Conservation (phyloP, 2,113 vertebrate species). For the Halichoeres trimaculatus region DNA sequence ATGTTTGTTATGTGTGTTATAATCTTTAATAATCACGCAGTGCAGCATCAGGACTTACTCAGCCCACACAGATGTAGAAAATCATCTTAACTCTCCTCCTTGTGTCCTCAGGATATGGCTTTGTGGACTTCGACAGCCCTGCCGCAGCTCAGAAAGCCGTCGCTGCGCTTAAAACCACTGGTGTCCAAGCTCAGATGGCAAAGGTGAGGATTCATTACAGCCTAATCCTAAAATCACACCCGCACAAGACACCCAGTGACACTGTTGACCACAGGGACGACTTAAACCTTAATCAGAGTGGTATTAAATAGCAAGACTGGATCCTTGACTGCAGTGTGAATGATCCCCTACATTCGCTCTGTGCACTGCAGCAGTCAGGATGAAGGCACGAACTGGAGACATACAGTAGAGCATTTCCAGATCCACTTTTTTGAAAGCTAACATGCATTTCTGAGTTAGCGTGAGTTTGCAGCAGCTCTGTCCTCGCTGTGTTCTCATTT, state of each 20-base stretch:
- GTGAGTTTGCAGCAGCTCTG: not conserved
- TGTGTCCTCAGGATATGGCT: slow-evolving; percentile 92
- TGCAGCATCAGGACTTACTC: not conserved
- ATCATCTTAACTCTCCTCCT: slow-evolving; percentile 40
- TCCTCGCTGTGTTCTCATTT: not conserved
- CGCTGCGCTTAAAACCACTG: slow-evolving; percentile 92
- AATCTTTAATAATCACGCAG: not conserved
- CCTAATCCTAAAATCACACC: slow-evolving; percentile 57
- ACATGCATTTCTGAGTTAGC: not conserved
- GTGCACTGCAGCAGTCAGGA: slow-evolving; percentile 12
- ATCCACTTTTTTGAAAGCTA: no score
- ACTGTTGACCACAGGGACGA: slow-evolving; percentile 19
- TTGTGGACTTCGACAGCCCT: slow-evolving; percentile 98
- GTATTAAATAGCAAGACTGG: slow-evolving; percentile 37
- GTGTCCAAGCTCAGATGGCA: slow-evolving; percentile 99
- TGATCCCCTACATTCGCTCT: not conserved
- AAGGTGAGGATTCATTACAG: slow-evolving; percentile 87
- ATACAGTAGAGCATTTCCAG: slow-evolving; percentile 1
- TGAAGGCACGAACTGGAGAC: slow-evolving; percentile 2
- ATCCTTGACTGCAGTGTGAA: slow-evolving; percentile 25
- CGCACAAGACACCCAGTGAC: slow-evolving; percentile 30
- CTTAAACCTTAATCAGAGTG: slow-evolving; percentile 48
- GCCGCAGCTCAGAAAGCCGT: slow-evolving; percentile 98
- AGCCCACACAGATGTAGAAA: not conserved
- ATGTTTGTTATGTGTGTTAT: not conserved